Conservation (phyloP, 1,140 invertebrate species). For the Eueides isabella region DNA sequence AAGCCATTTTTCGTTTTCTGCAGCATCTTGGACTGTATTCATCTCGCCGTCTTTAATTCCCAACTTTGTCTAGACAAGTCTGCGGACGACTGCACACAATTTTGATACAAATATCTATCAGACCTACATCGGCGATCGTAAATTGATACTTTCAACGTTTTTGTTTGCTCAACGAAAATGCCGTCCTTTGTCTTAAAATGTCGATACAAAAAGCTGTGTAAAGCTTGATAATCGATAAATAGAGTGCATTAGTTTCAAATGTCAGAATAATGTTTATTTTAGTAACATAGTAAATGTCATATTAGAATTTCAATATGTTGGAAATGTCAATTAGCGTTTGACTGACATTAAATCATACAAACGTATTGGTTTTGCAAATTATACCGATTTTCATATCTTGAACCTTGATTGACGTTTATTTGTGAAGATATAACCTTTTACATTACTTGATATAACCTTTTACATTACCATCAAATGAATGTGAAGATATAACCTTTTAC, state of each 20-base stretch:
- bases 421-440: neutral
- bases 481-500: neutral
- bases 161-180: slow-evolving; percentile 41
- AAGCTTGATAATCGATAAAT: slow-evolving; percentile 18
- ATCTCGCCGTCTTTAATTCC: slow-evolving; percentile 72
- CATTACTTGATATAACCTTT: too few species aligned
- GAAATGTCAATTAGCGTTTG: neutral
- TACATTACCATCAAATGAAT: neutral
- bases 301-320: neutral
- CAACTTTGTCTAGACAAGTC: slow-evolving; percentile 70
- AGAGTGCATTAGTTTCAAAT: neutral
- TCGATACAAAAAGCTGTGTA: slow-evolving; percentile 31
- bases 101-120: slow-evolving; percentile 50
- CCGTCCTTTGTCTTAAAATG: slow-evolving; percentile 34
- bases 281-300: neutral
- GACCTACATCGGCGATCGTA: slow-evolving; percentile 48
- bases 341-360: neutral
- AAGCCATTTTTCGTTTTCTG: slow-evolving; percentile 74
- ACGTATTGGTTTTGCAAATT: neutral
- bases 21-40: slow-evolving; percentile 68
- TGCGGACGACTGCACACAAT: slow-evolving; percentile 52
- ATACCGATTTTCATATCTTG: neutral
- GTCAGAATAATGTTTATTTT: neutral
- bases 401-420: neutral
- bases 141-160: slow-evolving; percentile 40